Evolutionary conservation across 2,888 invertebrate species (phyloP).

Genomic region (Ochropleura plecta): DNA sequence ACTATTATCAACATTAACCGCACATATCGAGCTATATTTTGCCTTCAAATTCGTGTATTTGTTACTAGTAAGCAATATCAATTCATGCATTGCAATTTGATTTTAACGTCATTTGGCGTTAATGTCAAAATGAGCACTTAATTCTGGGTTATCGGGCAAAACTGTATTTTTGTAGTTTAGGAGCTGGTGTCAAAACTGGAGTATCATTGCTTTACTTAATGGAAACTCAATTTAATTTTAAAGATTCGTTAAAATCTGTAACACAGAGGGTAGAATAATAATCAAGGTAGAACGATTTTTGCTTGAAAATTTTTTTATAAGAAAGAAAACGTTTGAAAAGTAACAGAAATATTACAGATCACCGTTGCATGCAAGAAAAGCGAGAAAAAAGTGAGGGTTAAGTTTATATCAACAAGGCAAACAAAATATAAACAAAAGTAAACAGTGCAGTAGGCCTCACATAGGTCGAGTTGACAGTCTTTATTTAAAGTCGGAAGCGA

Average conservation of each 20-base stretch:
- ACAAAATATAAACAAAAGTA: no score
- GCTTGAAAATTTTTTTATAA: no score
- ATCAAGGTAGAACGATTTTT: no score
- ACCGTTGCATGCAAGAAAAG: no score
- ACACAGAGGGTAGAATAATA: no score
- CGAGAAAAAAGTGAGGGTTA: no score
- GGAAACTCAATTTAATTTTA: not conserved
- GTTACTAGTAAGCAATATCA: constrained; percentile 33
- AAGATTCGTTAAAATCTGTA: not conserved
- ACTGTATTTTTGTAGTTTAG: not conserved
- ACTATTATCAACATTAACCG: constrained; percentile 13
- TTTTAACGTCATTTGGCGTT: constrained; percentile 15
- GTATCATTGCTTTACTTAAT: not conserved
- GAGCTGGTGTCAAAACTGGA: not conserved
- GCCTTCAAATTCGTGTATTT: constrained; percentile 20
- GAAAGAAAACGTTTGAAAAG: no score
- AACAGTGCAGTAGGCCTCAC: no score
- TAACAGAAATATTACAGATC: no score
- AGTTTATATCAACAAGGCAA: no score
- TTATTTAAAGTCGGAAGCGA: not conserved
- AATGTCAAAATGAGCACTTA: constrained; percentile 7
- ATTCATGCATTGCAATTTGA: constrained; percentile 38
- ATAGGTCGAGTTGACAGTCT: no score
- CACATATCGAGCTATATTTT: constrained; percentile 27
- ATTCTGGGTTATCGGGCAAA: not conserved